These are phyloP conservation scores for Speoplatyrhinus poulsoni DNA, from an alignment of 2,113 vertebrate genomes.

Conservation along the genomic window DNA sequence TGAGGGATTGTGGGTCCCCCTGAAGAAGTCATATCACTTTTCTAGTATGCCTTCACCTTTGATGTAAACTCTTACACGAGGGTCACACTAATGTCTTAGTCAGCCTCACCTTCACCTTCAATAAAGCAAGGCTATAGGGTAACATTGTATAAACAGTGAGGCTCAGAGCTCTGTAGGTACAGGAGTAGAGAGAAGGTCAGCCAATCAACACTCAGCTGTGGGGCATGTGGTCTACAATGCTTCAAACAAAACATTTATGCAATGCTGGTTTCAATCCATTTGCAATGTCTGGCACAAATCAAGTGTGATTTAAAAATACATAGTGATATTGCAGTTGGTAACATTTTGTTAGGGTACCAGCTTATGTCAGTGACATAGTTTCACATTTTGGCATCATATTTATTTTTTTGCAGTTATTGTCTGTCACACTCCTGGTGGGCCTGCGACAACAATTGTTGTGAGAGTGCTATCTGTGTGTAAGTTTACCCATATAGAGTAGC, in stretches of 20 bases:
- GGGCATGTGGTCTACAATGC: no score
- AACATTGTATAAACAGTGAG: constrained; percentile 25
- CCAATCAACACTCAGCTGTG: no score
- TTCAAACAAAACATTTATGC: constrained; percentile 5
- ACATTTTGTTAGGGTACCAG: no score
- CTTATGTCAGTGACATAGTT: neutral
- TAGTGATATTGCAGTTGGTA: no score
- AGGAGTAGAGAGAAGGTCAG: no score
- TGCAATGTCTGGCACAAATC: neutral
- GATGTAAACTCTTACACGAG: constrained; percentile 10
- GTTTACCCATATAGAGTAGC: constrained; percentile 19
- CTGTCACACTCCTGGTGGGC: neutral
- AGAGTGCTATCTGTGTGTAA: constrained; percentile 12
- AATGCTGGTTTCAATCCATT: constrained; percentile 45
- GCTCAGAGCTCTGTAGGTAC: no score
- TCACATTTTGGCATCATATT: constrained; percentile 19
- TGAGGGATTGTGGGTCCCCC: neutral
- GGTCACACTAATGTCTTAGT: constrained; percentile 25
- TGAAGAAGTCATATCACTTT: neutral
- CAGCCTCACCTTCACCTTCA: constrained; percentile 14
- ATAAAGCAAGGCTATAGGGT: constrained; percentile 31
- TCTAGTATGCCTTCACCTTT: constrained; percentile 14
- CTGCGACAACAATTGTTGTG: constrained; percentile 52
- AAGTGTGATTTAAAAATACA: no score
- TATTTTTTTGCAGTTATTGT: constrained; percentile 8